phyloP scores from a whole-genome alignment of 2,113 vertebrate genomes.

The Circaetus gallicus region DNA sequence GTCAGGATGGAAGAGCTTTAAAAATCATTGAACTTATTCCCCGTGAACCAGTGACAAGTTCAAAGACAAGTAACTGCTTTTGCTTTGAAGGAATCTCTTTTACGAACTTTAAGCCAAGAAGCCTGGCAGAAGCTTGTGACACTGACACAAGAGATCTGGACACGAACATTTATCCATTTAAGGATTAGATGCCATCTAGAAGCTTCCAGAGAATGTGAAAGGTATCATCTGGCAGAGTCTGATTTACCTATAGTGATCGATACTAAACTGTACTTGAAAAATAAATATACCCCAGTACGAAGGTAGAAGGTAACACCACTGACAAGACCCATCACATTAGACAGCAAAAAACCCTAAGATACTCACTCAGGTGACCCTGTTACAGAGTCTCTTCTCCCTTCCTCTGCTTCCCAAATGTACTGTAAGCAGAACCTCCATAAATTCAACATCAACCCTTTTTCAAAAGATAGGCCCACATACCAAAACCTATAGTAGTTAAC shows the following conservation, averaged over 20 bases:
- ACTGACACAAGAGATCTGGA: background rate
- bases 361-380: background rate
- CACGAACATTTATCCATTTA: background rate
- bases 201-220: background rate
- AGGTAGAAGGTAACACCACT: background rate
- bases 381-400: background rate
- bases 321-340: background rate
- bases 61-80: background rate
- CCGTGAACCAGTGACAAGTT: background rate
- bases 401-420: background rate
- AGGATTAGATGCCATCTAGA: background rate
- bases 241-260: accelerated
- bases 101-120: background rate
- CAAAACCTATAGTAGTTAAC: background rate
- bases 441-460: background rate
- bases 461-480: background rate
- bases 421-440: background rate
- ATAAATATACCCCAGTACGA: background rate
- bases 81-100: background rate
- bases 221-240: background rate
- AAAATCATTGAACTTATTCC: background rate
- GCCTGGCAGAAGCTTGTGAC: background rate
- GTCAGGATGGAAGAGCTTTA: background rate
- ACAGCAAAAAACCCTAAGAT: background rate
- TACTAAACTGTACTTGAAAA: background rate